phyloP scores from a whole-genome alignment of 2,888 invertebrate species.

The Amblyjoppa proteus region DNA sequence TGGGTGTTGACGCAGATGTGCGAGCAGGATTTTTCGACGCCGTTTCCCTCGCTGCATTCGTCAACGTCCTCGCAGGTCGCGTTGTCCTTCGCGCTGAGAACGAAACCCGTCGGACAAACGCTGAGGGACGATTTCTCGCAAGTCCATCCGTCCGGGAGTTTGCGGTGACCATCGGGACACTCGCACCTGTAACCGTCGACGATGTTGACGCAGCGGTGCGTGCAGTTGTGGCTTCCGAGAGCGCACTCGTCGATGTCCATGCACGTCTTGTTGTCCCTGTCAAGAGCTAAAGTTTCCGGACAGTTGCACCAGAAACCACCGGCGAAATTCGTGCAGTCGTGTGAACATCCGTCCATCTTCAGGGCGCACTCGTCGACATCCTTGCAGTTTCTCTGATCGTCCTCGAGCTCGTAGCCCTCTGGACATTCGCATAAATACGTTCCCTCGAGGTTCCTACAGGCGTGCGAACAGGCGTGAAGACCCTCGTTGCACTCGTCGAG shows the following conservation, averaged over 20 bases:
- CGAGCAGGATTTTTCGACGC: conserved; percentile 78
- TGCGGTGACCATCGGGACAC: conserved; percentile 84
- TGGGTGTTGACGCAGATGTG: conserved; percentile 87
- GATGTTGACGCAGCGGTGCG: conserved; percentile 79
- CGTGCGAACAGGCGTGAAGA: conserved; percentile 86
- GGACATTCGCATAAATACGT: conserved; percentile 87
- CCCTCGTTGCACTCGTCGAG: conserved; percentile 83
- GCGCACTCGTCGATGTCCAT: conserved; percentile 86
- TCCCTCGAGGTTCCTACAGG: conserved; percentile 86
- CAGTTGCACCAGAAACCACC: conserved; percentile 86
- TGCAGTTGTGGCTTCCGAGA: conserved; percentile 73
- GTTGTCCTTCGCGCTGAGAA: conserved; percentile 71
- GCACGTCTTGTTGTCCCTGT: conserved; percentile 80
- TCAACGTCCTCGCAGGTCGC: conserved; percentile 84
- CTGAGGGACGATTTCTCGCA: conserved; percentile 73
- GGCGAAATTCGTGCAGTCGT: conserved; percentile 85
- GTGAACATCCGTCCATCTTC: conserved; percentile 78
- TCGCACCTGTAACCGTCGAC: conserved; percentile 86
- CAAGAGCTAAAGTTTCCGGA: conserved; percentile 83
- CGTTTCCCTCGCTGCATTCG: conserved; percentile 84
- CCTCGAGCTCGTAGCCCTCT: conserved; percentile 83
- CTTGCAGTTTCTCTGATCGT: conserved; percentile 80
- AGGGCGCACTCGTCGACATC: conserved; percentile 83
- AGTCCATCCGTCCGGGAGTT: conserved; percentile 76
- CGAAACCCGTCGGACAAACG: conserved; percentile 83